A percentile compares a stretch with the other conserved stretches of the same genome.
Evolutionary conservation across 2,888 invertebrate genomes (phyloP).

Genomic region (Branchipolynoe longqiensis): DNA sequence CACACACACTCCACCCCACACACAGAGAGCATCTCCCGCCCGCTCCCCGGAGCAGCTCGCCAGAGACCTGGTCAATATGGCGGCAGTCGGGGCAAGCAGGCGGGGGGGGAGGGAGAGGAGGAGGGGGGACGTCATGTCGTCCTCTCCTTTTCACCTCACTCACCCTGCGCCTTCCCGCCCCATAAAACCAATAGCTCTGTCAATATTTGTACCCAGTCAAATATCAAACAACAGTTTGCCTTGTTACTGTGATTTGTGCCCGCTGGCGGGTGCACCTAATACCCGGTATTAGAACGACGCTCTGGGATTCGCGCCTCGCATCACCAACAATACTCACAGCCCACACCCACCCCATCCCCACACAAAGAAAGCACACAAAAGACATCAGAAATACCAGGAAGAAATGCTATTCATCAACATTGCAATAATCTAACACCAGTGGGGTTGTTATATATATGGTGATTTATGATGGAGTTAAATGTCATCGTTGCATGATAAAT

Average conservation of each 20-base stretch:
- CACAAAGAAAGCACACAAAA: too few species aligned
- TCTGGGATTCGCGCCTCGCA: neutral
- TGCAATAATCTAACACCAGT: too few species aligned
- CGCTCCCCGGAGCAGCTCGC: constrained; percentile 18
- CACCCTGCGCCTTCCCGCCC: neutral
- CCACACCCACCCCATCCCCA: neutral
- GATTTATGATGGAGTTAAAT: too few species aligned
- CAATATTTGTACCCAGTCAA: constrained; percentile 42
- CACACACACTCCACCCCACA: neutral
- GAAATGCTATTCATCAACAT: too few species aligned
- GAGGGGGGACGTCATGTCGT: too few species aligned
- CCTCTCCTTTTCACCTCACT: neutral
- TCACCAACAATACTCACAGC: neutral
- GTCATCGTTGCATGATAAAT: too few species aligned
- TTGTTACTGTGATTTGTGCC: constrained; percentile 17
- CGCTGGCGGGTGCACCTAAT: neutral
- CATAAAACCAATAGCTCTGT: constrained; percentile 41
- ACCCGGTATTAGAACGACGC: neutral
- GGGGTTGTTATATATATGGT: too few species aligned
- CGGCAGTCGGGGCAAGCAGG: too few species aligned
- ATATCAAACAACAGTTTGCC: constrained; percentile 21
- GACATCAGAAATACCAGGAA: too few species aligned
- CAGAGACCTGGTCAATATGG: too few species aligned
- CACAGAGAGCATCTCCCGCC: neutral
- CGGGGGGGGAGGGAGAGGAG: too few species aligned